These are phyloP conservation scores for Noctua comes DNA, from an alignment of 2,888 invertebrate species.

Conservation along the genomic window DNA sequence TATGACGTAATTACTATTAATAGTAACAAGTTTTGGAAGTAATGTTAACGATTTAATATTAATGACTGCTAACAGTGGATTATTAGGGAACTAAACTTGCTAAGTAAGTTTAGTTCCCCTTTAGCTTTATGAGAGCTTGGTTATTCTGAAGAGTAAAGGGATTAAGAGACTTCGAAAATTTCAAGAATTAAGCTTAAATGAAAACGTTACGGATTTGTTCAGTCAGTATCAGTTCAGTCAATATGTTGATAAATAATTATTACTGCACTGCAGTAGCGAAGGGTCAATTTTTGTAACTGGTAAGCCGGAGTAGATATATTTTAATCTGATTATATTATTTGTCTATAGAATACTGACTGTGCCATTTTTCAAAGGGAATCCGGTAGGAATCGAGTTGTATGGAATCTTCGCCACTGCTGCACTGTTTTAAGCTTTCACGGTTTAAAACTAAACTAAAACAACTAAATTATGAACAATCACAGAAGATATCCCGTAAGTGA, in stretches of 20 bases:
- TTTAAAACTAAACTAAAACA: no score
- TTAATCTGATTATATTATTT: no score
- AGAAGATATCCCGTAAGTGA: no score
- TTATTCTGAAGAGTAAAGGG: background rate
- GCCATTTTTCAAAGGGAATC: no score
- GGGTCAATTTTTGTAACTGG: no score
- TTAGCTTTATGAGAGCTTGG: background rate
- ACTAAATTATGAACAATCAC: no score
- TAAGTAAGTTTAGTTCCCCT: slow-evolving; percentile 13
- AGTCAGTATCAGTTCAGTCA: background rate
- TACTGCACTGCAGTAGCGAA: background rate
- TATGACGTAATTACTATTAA: slow-evolving; percentile 41
- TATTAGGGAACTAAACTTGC: slow-evolving; percentile 13
- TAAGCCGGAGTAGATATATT: no score
- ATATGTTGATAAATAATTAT: background rate
- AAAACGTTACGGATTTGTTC: background rate
- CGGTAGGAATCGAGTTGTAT: no score
- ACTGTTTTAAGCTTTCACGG: no score
- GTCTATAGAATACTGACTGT: no score
- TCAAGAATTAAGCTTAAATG: background rate
- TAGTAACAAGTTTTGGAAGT: slow-evolving; percentile 40
- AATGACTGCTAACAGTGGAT: slow-evolving; percentile 37
- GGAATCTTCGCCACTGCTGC: no score
- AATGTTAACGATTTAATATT: slow-evolving; percentile 49
- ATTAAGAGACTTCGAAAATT: background rate